phyloP scores from a whole-genome alignment of 2,888 invertebrate species.

The Andrena bicolor region DNA sequence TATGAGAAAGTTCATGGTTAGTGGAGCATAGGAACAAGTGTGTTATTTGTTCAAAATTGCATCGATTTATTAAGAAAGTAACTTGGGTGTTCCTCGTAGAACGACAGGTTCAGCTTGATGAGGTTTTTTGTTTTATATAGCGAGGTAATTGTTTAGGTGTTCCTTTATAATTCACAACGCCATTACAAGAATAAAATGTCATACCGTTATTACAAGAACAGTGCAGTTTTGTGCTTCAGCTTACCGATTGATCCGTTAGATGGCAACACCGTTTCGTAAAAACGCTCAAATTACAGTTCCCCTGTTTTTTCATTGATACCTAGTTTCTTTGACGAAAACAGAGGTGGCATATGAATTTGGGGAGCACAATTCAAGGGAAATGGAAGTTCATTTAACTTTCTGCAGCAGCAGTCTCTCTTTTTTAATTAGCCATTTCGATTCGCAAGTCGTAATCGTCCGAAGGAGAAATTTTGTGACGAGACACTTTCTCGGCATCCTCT shows the following conservation, averaged over 20 bases:
- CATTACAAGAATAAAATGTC: no score
- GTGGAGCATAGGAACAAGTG: no score
- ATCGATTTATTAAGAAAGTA: no score
- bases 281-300: background rate
- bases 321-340: background rate
- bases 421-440: background rate
- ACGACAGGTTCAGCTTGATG: no score
- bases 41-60: no score
- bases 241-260: conserved; percentile 49
- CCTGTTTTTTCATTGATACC: conserved; percentile 3
- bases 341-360: no score
- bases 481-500: conserved; percentile 11
- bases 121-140: no score
- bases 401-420: background rate
- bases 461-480: background rate
- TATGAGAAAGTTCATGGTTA: no score
- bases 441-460: background rate
- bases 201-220: background rate
- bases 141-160: no score
- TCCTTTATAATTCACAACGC: no score
- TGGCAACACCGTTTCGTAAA: conserved; percentile 42
- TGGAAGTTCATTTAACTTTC: background rate
- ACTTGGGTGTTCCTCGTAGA: no score
- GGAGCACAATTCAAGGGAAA: background rate
- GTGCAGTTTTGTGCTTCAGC: conserved; percentile 12